Evolutionary conservation across 2,888 invertebrate species (phyloP), one percentile per base, ranked within the genome.

Genomic region (Lysandra coridon): DNA sequence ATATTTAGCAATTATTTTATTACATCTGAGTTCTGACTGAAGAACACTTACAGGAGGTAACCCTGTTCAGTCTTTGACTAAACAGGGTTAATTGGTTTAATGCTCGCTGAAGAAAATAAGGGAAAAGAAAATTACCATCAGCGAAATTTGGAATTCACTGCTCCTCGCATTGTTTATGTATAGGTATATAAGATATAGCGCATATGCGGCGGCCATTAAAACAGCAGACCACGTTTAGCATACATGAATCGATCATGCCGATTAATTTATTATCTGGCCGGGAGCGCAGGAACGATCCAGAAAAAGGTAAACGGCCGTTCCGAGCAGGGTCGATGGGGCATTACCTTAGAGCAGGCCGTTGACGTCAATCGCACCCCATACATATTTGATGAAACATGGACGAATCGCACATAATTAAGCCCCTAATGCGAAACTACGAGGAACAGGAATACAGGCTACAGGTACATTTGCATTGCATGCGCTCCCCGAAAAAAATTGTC

Each of bases 301-400:
- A 85, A 83, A 80, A 73, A 84, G 85, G 85, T 86, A 84, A 86
- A 85, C 79, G 85, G 80, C 85, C 87, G 84, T 81, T 83, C 79
- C 60, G 80, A 80, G 78, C 81, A 80, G 82, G 80, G 80, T 60
- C 80, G 79, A 69, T 76, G 73, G 81, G 75, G 62, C 77, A 64
- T 33, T 30, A 62, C n/a, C 10, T 78, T 74, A 37, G 69, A 53
- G 12, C 73, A 40, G 76, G 64, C 79, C 84, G 81, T 83, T 85
- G 86, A 86, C 86, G 86, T 86, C 86, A 86, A 85, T 84, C 79
- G 84, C 80, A 80, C 79, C 78, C 73, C 84, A 85, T 86, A 84
- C 82, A 85, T 85, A 86, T 85, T 84, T 83, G 84, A 84, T 73
- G 80, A 80, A 83, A 84, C 80, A 79, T 69, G 33, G 69, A 69